A percentile compares a stretch with the other conserved stretches of the same genome.
These are phyloP conservation scores for Poecilia latipinna DNA, from an alignment of 2,113 vertebrate species.

Conservation along the genomic window DNA sequence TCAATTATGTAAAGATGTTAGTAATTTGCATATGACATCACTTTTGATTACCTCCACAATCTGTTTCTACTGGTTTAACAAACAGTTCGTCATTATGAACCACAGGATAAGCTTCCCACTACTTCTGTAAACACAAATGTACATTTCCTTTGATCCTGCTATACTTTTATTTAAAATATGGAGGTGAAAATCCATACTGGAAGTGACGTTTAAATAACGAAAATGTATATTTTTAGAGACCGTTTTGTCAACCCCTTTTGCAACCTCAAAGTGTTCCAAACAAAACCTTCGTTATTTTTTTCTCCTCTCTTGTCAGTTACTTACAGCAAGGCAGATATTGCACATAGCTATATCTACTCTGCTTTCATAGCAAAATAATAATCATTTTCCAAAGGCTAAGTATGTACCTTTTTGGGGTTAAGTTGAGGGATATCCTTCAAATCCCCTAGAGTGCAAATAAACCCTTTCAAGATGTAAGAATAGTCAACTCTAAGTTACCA, in stretches of 20 bases:
- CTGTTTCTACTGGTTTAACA: background rate
- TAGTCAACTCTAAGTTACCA: background rate
- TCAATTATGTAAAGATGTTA: background rate
- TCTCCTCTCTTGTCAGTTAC: background rate
- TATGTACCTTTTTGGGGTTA: background rate
- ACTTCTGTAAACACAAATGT: conserved; percentile 17
- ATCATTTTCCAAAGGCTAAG: background rate
- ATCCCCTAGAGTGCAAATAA: conserved; percentile 18
- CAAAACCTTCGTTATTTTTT: background rate
- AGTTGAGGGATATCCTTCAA: background rate
- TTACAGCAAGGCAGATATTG: no score
- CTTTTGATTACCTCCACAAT: background rate
- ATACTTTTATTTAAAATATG: background rate
- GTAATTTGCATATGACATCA: background rate
- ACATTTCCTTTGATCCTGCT: background rate
- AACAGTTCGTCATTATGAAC: background rate
- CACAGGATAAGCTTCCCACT: background rate
- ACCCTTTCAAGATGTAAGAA: background rate
- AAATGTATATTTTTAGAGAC: background rate
- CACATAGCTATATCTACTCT: background rate
- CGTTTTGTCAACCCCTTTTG: background rate
- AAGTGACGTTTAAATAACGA: background rate
- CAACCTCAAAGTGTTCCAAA: background rate
- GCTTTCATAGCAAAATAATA: background rate
- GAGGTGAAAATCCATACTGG: background rate